Base-by-base conservation (phyloP, 2,888 invertebrate genomes). In the Itoplectis maculator region DNA sequence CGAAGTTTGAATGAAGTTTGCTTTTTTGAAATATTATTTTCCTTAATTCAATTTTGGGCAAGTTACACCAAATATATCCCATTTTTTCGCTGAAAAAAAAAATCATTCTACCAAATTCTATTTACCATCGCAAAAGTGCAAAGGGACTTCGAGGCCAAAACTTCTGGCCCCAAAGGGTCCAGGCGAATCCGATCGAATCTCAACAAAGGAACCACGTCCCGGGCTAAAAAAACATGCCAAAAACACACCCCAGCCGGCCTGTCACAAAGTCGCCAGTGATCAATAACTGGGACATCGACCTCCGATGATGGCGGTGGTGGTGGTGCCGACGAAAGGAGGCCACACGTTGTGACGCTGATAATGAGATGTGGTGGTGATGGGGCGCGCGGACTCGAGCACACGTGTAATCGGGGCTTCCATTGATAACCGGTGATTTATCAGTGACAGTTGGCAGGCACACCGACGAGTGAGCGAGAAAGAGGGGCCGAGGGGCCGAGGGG, bases 341-440 rank as follows among this genome's bases (percentile, higher is more conserved):
- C 68, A 56, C 51, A 49, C 49, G 63, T 18, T 68, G 56, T 45
- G 13, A 56, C 20, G 59, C 20, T 66, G 11, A 61, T 56, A 59
- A 45, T 29, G 51, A 45, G 29, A 51, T 40, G 54, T 37, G 68
- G 51, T 68, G 59, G 72, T 77, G 79, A 77, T 75, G 70, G 65
- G 80, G 79, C 75, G 74, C 75, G 74, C 69, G 65, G 79, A 80
- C 45, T 82, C 59, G 63, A 68, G 66, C 82, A 75, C 72, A 81
- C 78, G 79, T 81, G 83, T 79, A 82, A 84, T 84, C 81, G 75
- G 11, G 45, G 54, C 61, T 37, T n/a, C 40, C 74, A 83, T 84
- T 86, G 88, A 89, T 88, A 87, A 87, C 86, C 86, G 87, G 88
- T 92, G 92, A 92, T 92, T 92, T 92, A 92, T 92, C 90, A 88